phyloP scores from a whole-genome alignment of 2,797 vertebrate species.

The Dipus sagitta region DNA sequence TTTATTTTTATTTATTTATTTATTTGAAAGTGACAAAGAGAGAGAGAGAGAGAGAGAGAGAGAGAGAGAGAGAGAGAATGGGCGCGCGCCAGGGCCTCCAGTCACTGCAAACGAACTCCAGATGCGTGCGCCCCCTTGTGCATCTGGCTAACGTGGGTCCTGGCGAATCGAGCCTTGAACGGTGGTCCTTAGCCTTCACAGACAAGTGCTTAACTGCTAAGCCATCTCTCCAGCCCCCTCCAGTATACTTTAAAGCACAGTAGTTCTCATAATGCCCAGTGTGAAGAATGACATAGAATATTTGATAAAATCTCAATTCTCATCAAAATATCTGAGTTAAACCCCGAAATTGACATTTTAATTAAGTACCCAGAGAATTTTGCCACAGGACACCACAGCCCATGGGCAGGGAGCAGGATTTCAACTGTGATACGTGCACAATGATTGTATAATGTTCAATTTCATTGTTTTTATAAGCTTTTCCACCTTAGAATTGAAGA shows the following conservation, averaged over 20 bases:
- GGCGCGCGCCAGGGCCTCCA: no score
- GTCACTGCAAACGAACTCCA: no score
- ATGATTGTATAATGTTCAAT: not conserved
- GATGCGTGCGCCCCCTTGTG: no score
- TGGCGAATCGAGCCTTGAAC: no score
- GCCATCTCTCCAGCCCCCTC: no score
- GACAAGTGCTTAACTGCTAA: no score
- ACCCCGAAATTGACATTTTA: slow-evolving; percentile 3
- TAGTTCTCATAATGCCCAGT: not conserved
- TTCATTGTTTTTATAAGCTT: slow-evolving; percentile 29
- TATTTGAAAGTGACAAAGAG: no score
- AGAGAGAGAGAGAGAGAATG: no score
- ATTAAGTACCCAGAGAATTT: not conserved
- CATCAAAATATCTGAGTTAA: not conserved
- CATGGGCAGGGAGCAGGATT: not conserved
- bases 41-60: no score
- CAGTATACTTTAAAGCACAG: not conserved
- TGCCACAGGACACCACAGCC: not conserved
- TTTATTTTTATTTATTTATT: no score
- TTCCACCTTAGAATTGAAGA: slow-evolving; percentile 45
- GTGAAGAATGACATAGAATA: not conserved
- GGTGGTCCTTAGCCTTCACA: no score
- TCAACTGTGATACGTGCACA: slow-evolving; percentile 33
- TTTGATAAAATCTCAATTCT: slow-evolving; percentile 29
- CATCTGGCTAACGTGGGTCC: no score